These are phyloP conservation scores for Halcyon leucocephala DNA, from an alignment of 2,797 vertebrate genomes.

Conservation along the genomic window DNA sequence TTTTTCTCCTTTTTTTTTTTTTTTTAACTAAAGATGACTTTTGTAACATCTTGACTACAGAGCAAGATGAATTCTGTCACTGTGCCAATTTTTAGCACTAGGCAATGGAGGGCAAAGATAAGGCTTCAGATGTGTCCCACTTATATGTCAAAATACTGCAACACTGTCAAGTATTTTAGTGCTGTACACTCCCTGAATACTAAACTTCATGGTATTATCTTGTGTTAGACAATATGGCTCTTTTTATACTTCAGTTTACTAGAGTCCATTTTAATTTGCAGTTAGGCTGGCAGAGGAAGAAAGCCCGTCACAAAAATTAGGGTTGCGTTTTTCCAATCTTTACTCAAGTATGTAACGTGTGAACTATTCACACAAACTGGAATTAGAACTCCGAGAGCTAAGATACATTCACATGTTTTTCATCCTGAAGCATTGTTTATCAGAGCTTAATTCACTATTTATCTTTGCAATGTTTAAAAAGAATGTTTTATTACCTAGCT, in stretches of 20 bases:
- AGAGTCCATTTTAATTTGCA: neutral
- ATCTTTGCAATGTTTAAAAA: constrained; percentile 23
- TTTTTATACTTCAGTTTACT: neutral
- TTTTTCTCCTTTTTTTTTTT: neutral
- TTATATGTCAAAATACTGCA: constrained; percentile 56
- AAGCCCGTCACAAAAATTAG: neutral
- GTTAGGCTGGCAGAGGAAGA: neutral
- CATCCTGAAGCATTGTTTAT: constrained; percentile 7
- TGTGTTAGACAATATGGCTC: neutral
- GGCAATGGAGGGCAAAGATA: constrained; percentile 41
- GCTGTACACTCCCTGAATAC: constrained; percentile 2
- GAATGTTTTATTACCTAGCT: constrained; percentile 20
- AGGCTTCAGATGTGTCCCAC: constrained; percentile 50
- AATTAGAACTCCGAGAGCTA: neutral
- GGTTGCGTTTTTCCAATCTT: neutral
- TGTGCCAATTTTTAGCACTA: constrained; percentile 19
- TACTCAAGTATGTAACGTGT: neutral
- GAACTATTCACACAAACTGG: neutral
- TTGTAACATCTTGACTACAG: constrained; percentile 33
- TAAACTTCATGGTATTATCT: neutral
- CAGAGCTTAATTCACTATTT: constrained; percentile 11
- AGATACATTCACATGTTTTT: neutral
- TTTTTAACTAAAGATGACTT: neutral
- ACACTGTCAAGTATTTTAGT: constrained; percentile 54
- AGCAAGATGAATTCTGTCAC: constrained; percentile 51